Percentiles rank a stretch among this genome's conserved stretches.
Conservation (phyloP, 2,113 vertebrate genomes). For the Sprattus sprattus region DNA sequence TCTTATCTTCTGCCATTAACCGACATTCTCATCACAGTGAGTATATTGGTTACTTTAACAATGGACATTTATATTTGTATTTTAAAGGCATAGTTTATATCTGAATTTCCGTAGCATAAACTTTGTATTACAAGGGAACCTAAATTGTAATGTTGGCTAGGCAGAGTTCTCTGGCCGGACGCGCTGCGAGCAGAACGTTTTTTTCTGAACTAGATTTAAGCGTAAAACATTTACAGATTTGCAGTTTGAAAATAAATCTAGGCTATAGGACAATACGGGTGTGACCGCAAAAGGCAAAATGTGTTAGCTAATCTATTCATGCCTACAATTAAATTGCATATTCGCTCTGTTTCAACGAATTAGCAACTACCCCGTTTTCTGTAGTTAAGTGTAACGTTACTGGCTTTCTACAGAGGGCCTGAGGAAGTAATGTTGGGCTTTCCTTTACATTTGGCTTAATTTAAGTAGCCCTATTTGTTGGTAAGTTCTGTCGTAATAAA, state of each 20-base stretch:
- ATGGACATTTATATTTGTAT: background rate
- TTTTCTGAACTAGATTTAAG: background rate
- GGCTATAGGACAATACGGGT: background rate
- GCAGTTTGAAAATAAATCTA: background rate
- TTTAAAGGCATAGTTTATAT: background rate
- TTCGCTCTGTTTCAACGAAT: background rate
- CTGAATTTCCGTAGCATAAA: background rate
- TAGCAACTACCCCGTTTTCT: background rate
- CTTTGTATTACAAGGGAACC: background rate
- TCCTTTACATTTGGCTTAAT: background rate
- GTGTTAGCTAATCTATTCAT: background rate
- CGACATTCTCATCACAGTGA: slow-evolving; percentile 90
- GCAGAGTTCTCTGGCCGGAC: background rate
- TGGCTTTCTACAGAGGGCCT: background rate
- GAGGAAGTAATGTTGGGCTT: background rate
- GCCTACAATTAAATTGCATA: background rate
- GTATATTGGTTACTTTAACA: slow-evolving; percentile 50
- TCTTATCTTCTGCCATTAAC: slow-evolving; percentile 85
- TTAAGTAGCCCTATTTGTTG: background rate
- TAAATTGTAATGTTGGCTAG: background rate
- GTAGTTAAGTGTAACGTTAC: background rate
- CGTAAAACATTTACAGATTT: background rate
- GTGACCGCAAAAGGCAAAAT: background rate
- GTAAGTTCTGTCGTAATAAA: background rate
- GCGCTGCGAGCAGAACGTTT: background rate